These are phyloP conservation scores for Asarcornis scutulata DNA, from an alignment of 2,113 vertebrate genomes.

Conservation along the genomic window DNA sequence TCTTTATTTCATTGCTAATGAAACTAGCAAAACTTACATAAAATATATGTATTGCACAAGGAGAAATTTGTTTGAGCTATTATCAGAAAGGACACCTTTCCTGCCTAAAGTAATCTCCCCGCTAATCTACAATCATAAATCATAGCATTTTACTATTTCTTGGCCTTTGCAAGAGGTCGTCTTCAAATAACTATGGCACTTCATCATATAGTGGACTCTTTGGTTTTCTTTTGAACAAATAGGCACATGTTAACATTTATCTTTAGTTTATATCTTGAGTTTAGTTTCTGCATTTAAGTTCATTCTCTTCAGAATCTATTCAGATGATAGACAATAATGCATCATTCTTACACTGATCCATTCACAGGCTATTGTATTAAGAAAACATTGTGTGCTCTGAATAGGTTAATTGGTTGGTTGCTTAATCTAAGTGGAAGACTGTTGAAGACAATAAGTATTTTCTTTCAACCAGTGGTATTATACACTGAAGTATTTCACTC, in stretches of 20 bases:
- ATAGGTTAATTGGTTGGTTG: conserved; percentile 43
- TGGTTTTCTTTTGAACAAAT: not conserved
- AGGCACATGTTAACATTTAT: conserved; percentile 11
- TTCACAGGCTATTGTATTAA: not conserved
- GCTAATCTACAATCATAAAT: conserved; percentile 49
- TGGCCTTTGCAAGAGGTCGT: conserved; percentile 20
- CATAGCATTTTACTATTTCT: conserved; percentile 20
- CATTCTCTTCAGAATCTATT: not conserved
- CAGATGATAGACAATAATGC: not conserved
- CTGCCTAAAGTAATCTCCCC: conserved; percentile 8
- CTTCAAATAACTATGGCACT: not conserved
- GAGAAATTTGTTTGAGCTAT: conserved; percentile 10
- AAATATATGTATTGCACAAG: not conserved
- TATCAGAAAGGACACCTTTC: conserved; percentile 59
- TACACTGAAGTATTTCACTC: conserved; percentile 21
- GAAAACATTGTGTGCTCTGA: not conserved
- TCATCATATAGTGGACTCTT: not conserved
- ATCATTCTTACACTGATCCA: not conserved
- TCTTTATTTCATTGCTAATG: conserved; percentile 4
- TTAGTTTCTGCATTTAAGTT: not conserved
- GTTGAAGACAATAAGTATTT: conserved; percentile 23
- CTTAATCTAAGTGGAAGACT: conserved; percentile 37
- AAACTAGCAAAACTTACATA: not conserved
- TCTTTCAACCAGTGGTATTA: not conserved
- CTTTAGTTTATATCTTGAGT: conserved; percentile 1